These are phyloP conservation scores for Ptychobarbus kaznakovi DNA, from an alignment of 2,797 vertebrate species.

Conservation along the genomic window DNA sequence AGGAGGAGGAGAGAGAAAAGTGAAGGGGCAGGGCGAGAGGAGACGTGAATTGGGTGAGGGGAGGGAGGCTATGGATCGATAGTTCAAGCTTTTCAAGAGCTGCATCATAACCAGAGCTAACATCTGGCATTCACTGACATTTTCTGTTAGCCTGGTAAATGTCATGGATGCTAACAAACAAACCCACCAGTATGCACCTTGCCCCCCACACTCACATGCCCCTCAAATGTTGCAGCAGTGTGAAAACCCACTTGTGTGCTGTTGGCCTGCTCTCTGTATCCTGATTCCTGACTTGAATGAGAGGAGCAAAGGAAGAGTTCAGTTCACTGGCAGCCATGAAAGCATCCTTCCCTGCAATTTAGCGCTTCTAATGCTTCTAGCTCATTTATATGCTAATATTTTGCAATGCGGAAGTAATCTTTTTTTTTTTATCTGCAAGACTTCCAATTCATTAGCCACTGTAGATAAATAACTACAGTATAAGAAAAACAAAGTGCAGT, in stretches of 20 bases:
- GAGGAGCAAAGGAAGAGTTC: neutral
- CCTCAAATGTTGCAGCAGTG: conserved; percentile 40
- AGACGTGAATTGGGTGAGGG: conserved; percentile 33
- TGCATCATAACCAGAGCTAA: conserved; percentile 72
- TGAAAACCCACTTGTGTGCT: conserved; percentile 23
- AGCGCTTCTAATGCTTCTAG: neutral
- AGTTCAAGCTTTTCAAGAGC: conserved; percentile 68
- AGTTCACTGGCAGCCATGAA: neutral
- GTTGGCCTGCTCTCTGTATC: neutral
- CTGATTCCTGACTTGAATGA: neutral
- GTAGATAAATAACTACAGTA: neutral
- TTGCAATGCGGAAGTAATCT: neutral
- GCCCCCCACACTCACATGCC: conserved; percentile 8
- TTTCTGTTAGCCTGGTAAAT: conserved; percentile 77
- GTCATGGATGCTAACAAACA: conserved; percentile 73
- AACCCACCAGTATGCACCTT: conserved; percentile 64
- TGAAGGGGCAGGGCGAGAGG: conserved; percentile 50
- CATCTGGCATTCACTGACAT: conserved; percentile 80
- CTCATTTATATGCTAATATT: neutral
- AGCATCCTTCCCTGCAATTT: neutral
- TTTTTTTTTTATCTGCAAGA: neutral
- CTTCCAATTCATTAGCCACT: neutral
- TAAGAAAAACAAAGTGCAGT: neutral
- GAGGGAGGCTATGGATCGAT: conserved; percentile 67
- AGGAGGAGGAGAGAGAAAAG: conserved; percentile 27